Evolutionary conservation across 2,888 invertebrate species (phyloP).

Genomic region (Ethmia dodecea): DNA sequence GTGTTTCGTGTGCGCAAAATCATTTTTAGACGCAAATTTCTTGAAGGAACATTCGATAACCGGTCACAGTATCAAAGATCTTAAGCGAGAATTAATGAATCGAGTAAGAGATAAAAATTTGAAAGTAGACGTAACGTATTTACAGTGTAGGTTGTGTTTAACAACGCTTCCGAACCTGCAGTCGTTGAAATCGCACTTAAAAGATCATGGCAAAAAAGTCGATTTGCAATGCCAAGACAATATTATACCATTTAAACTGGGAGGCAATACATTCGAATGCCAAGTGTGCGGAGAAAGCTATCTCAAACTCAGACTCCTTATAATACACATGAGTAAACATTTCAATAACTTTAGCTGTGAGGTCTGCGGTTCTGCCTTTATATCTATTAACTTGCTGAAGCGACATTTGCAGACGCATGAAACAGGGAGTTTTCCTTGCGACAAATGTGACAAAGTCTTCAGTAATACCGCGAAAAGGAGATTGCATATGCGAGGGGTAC

Average conservation of each 20-base stretch:
- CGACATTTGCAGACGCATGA: slow-evolving; percentile 49
- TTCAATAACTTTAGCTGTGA: slow-evolving; percentile 62
- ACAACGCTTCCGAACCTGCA: slow-evolving; percentile 28
- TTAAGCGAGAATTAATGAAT: slow-evolving; percentile 37
- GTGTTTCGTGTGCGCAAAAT: slow-evolving; percentile 46
- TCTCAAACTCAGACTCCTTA: slow-evolving; percentile 42
- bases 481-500: slow-evolving; percentile 47
- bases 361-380: slow-evolving; percentile 51
- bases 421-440: slow-evolving; percentile 49
- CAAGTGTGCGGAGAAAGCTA: slow-evolving; percentile 49
- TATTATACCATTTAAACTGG: slow-evolving; percentile 54
- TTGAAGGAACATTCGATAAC: slow-evolving; percentile 41
- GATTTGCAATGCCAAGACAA: slow-evolving; percentile 41
- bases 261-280: slow-evolving; percentile 40
- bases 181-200: slow-evolving; percentile 44
- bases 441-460: slow-evolving; percentile 55
- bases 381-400: slow-evolving; percentile 40
- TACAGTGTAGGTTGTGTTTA: slow-evolving; percentile 50
- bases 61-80: slow-evolving; percentile 36
- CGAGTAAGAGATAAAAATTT: slow-evolving; percentile 40
- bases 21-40: slow-evolving; percentile 33
- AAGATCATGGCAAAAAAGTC: slow-evolving; percentile 40
- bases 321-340: slow-evolving; percentile 62
- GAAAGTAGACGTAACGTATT: slow-evolving; percentile 48
- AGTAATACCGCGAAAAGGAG: slow-evolving; percentile 44